Evolutionary conservation across 2,113 vertebrate species (phyloP).

Genomic region (Ardeotis arabs): DNA sequence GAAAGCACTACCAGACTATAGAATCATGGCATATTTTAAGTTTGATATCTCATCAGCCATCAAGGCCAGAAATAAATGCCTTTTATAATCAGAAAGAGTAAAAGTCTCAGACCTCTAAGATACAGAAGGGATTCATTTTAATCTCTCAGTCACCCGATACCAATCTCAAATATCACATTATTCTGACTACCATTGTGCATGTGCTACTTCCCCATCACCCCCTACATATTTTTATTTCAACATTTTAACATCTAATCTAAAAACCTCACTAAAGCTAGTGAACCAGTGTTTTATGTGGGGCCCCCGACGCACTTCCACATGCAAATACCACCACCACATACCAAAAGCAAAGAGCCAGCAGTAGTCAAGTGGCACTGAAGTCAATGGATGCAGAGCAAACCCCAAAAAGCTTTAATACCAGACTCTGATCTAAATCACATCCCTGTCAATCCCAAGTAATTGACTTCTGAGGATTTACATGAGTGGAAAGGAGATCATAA

Average conservation of each 20-base stretch:
- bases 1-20: conserved; percentile 58
- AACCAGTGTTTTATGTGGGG: conserved; percentile 21
- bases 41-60: conserved; percentile 45
- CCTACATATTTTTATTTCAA: conserved; percentile 38
- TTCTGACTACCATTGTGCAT: background rate
- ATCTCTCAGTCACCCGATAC: background rate
- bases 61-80: conserved; percentile 54
- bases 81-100: conserved; percentile 23
- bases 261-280: conserved; percentile 18
- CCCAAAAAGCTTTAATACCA: conserved; percentile 7
- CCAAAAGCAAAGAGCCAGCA: background rate
- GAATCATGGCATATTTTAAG: conserved; percentile 66
- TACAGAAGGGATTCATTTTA: background rate
- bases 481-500: conserved; percentile 41
- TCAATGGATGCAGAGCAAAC: background rate
- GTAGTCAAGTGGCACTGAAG: conserved; percentile 1
- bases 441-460: conserved; percentile 39
- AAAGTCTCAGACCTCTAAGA: conserved; percentile 23
- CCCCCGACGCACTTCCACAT: conserved; percentile 32
- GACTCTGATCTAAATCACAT: conserved; percentile 40
- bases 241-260: conserved; percentile 41
- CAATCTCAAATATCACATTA: background rate
- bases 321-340: conserved; percentile 15
- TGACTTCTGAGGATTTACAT: conserved; percentile 41
- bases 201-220: background rate